phyloP scores from a whole-genome alignment of 2,797 vertebrate species.

The Callimico goeldii region DNA sequence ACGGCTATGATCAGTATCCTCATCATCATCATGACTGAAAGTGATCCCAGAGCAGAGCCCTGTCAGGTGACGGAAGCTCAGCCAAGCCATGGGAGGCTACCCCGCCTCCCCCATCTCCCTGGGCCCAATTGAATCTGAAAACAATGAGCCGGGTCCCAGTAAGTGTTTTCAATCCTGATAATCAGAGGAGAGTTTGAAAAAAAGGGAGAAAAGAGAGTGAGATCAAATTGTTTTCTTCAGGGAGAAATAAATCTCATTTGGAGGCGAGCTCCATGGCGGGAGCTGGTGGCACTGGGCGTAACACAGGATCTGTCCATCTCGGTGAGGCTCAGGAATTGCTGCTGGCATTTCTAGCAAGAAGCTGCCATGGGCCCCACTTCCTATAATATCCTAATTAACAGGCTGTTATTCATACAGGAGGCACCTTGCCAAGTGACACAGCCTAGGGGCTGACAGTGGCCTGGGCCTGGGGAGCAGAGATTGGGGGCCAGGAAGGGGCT shows the following conservation, averaged over 20 bases:
- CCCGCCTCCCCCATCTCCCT: no score
- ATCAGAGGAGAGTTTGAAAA: not conserved
- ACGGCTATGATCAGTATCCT: accelerated
- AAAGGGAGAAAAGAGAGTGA: not conserved
- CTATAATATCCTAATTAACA: constrained; percentile 75
- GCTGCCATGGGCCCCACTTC: constrained; percentile 14
- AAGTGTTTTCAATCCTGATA: constrained; percentile 42
- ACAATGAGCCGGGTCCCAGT: constrained; percentile 32
- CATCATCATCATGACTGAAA: accelerated
- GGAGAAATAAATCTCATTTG: constrained; percentile 58
- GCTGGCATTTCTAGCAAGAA: constrained; percentile 57
- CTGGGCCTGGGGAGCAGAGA: not conserved
- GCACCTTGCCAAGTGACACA: constrained; percentile 9
- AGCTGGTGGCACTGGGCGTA: not conserved
- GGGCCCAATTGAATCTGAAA: constrained; percentile 42
- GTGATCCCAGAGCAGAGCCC: not conserved
- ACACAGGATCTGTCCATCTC: constrained; percentile 30
- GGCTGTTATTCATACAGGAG: constrained; percentile 55
- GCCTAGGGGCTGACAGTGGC: constrained; percentile 30
- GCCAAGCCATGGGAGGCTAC: not conserved
- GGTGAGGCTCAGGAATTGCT: not conserved
- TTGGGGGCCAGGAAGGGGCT: not conserved
- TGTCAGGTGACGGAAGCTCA: not conserved
- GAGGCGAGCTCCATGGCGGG: not conserved
- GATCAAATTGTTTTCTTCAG: constrained; percentile 62